A percentile compares a stretch with the other conserved stretches of the same genome.
These are phyloP conservation scores for Poecile atricapillus DNA, from an alignment of 2,113 vertebrate species.

Conservation along the genomic window DNA sequence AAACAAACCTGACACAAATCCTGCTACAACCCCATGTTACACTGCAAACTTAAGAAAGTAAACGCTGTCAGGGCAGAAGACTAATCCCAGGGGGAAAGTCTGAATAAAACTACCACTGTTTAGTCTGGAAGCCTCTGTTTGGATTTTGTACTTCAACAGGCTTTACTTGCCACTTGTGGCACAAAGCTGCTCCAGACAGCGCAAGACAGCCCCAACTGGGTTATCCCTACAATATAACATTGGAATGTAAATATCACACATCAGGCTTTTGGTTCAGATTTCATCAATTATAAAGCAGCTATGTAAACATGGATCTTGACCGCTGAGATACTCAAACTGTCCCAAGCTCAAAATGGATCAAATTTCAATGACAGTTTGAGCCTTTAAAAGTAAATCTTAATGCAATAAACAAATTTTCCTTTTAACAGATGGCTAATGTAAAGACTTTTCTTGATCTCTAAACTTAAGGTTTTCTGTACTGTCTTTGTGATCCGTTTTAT, in stretches of 20 bases:
- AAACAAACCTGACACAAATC: neutral
- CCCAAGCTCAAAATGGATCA: neutral
- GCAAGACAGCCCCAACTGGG: neutral
- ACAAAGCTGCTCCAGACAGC: neutral
- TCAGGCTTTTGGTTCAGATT: neutral
- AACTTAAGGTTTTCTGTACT: neutral
- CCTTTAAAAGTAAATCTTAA: neutral
- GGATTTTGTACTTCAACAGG: neutral
- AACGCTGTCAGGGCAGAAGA: fast-evolving
- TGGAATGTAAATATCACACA: neutral
- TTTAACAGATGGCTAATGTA: neutral
- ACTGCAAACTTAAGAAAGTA: neutral
- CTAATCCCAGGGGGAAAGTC: neutral
- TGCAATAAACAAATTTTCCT: neutral
- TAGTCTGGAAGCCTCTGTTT: neutral
- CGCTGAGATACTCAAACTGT: neutral
- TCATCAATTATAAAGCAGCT: neutral
- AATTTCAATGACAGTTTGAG: neutral
- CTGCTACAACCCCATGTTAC: fast-evolving
- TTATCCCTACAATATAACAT: neutral
- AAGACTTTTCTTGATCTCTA: neutral
- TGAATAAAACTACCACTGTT: neutral
- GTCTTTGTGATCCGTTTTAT: neutral
- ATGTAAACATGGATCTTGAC: neutral
- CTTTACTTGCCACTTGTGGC: neutral